These are phyloP conservation scores for Drosophila neotestacea DNA, from an alignment of 2,888 invertebrate species.

Conservation along the genomic window DNA sequence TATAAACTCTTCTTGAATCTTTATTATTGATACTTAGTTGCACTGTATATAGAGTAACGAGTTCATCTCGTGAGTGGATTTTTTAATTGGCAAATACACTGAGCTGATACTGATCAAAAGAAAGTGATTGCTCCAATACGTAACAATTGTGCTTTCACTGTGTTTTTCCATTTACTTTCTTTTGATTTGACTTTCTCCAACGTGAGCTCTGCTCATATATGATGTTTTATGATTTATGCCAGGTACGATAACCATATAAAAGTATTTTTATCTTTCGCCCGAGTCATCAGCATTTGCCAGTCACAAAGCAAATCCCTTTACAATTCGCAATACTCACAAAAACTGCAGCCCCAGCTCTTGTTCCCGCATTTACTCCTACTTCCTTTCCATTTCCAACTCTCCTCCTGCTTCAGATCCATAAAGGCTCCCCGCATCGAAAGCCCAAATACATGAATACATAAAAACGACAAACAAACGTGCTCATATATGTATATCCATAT, in stretches of 20 bases:
- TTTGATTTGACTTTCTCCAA: constrained; percentile 7
- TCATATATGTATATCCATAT: constrained; percentile 31
- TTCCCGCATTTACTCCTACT: too few relatives aligned
- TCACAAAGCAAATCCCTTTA: constrained; percentile 68
- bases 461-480: constrained; percentile 60
- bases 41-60: too few relatives aligned
- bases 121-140: constrained; percentile 7
- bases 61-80: too few relatives aligned
- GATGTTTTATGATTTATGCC: constrained; percentile 64
- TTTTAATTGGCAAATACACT: too few relatives aligned
- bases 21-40: too few relatives aligned
- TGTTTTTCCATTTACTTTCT: constrained; percentile 5
- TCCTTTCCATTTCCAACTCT: not conserved
- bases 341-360: constrained; percentile 29
- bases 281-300: constrained; percentile 57
- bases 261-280: constrained; percentile 61
- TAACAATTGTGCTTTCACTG: not conserved
- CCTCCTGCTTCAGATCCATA: constrained; percentile 18
- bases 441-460: constrained; percentile 48
- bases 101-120: not conserved
- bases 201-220: constrained; percentile 15
- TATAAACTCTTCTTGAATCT: too few relatives aligned
- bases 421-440: constrained; percentile 28
- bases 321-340: constrained; percentile 51
- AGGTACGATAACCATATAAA: constrained; percentile 58